A percentile compares a stretch with the other conserved stretches of the same genome.
phyloP scores from a whole-genome alignment of 2,113 vertebrate genomes.

The Tragelaphus imberbis region DNA sequence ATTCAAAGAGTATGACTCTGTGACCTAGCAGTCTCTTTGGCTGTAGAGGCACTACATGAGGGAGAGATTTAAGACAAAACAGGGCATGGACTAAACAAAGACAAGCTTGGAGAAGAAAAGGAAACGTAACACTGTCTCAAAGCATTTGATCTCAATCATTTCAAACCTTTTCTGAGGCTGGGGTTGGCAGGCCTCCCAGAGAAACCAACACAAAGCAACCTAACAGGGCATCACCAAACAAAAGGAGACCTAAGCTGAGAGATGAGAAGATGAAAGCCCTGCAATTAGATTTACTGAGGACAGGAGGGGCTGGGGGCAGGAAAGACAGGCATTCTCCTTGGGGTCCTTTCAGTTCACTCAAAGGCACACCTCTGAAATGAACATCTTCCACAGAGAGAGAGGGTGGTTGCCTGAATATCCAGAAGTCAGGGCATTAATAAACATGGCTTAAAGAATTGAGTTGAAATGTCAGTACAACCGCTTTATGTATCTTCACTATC shows the following conservation, averaged over 20 bases:
- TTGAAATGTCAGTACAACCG: neutral
- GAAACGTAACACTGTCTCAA: slow-evolving; percentile 53
- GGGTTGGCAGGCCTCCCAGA: slow-evolving; percentile 65
- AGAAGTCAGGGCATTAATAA: neutral
- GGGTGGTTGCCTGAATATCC: neutral
- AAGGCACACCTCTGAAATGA: slow-evolving; percentile 45
- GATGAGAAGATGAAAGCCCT: slow-evolving; percentile 53
- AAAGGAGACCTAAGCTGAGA: slow-evolving; percentile 31
- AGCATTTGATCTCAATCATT: slow-evolving; percentile 60
- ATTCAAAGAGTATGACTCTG: neutral
- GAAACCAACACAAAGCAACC: slow-evolving; percentile 63
- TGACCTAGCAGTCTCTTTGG: slow-evolving; percentile 1
- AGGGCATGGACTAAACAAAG: slow-evolving; percentile 27
- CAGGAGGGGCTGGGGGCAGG: neutral
- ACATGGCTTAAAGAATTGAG: neutral
- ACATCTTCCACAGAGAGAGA: neutral
- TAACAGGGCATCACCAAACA: slow-evolving; percentile 25
- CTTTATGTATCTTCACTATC: neutral
- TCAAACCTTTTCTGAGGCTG: slow-evolving; percentile 42
- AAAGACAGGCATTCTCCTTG: slow-evolving; percentile 31
- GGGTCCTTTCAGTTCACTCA: slow-evolving; percentile 8
- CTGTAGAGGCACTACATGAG: neutral
- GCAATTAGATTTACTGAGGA: slow-evolving; percentile 4
- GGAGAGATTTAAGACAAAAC: slow-evolving; percentile 9
- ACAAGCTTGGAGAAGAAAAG: slow-evolving; percentile 30